Evolutionary conservation across 2,113 vertebrate genomes (phyloP), one percentile per base, ranked within the genome.

Genomic region (Dendropsophus ebraccatus): DNA sequence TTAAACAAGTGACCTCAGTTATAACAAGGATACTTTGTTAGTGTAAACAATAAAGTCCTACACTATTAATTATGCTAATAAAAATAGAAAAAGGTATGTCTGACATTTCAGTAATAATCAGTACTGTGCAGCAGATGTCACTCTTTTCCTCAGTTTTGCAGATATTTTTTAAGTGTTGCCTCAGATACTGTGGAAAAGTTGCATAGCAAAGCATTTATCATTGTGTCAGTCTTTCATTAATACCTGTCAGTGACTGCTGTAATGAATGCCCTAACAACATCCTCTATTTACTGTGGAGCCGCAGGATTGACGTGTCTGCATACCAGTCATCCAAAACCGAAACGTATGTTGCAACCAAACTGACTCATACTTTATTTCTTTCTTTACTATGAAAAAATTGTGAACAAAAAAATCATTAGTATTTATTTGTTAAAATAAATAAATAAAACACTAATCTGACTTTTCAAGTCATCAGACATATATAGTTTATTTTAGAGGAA

Each of bases 251-350:
- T 79, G 84, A 85, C 75, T 79, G 69, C 75, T 47, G 69, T 79
- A 85, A 79, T 79, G 62, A 85, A 85, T 70, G 75, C 30, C 74
- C 30, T 70, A 54, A 67, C 74, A 79, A 56, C 75, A 79, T 62
- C 84, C 60, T 85, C 47, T 85, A 85, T 79, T 85, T 78, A 79
- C 62, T 54, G 28, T 79, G 75, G 84, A 85, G 84, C 74, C 74
- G 13, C 30, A 85, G 49, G 62, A 70, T 37, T 79, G 75, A 70
- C 75, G 56, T 67, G 47, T 70, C 74, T 85, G 75, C 84, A 85
- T 85, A 79, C 75, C 84, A 85, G 74, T 25, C 84, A 78, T 69
- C 74, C 75, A 70, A 21, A 70, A 70, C 83, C 25, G 23, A 78
- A 78, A 85, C 17, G 12, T 56, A 32, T 69, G 58, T 76, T 76